Evolutionary conservation across 2,797 vertebrate genomes (phyloP), one percentile per base, ranked within the genome.

Genomic region (Mus caroli): DNA sequence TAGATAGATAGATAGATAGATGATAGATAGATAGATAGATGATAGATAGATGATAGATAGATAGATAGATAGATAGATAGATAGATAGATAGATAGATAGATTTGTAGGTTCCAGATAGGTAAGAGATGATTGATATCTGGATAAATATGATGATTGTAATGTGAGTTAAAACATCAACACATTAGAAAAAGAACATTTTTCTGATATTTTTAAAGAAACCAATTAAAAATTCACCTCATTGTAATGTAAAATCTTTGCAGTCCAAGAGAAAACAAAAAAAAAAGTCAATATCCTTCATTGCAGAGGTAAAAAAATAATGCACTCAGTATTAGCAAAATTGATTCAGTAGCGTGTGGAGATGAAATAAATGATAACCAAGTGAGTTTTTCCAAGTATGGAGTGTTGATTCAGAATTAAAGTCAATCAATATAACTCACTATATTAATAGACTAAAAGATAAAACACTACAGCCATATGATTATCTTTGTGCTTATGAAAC

Each of bases 191-290:
- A 17, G 15, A 40, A 56, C 8, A 52, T 76, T 88, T 22, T 94
- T 67, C 14, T 73, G 6, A 69, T 9, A 69, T 43, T 56, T 56
- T 76, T 20, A 76, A 69, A 83, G 56, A 34, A 31, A 71, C 34
- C 22, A 37, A 54, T 54, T 60, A 31, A 86, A 87, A 87, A 62
- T 77, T 75, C 19, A 91, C 4, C 20, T 85, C 40, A 71, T 22
- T 56, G 67, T 43, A 91, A 67, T 54, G 77, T 60, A 87, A 87
- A 93, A 71, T 14, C 34, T 85, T 69, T 92, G 4, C 1, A 71
- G 76, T 95, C 77, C 43, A 56, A 87, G 64, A 67, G 46, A 43
- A 94, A 92, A 64, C 13, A 84, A 79, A 84, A 79, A 84, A 79
- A 43, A 31, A 88, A 78, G 28, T 87, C 31, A 78, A 60, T 96